Base-by-base conservation (phyloP, 2,888 invertebrate genomes). In the Netelia melanura region DNA sequence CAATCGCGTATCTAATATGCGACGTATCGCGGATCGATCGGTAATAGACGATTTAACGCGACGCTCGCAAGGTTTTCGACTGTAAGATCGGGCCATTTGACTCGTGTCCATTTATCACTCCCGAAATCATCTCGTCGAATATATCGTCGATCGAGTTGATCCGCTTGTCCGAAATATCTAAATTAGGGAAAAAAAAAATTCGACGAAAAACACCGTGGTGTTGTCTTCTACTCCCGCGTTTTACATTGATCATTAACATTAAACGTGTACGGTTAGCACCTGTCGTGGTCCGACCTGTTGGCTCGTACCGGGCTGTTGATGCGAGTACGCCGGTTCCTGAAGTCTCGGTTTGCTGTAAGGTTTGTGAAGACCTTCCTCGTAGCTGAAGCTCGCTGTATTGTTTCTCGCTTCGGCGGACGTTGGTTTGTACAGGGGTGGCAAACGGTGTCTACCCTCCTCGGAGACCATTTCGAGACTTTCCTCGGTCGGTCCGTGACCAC, bases 321-420 rank as follows among this genome's bases (percentile, higher is more conserved):
- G 93, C 64, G 91, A 87, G 17, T 90, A 89, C 25, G 92, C 88
- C 3, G 92, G 92, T 64, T 93, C 93, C 68, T 93, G 93, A 5
- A 94, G 87, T 87, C 93, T 89, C 1, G 93, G 93, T 81, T 94
- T 93, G 81, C 90, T 93, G 87, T 93, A 94, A 0, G 93, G 93
- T 43, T 94, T 94, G 76, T 93, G 93, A 1, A 92, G 91, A 48
- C 91, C 92, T 72, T 93, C 93, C 80, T 93, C 93, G 88, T 93
- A 93, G 76, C 89, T 92, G 78, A 93, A 92, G 67, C 96, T 96
- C 84, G 97, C 97, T 74, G 97, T 97, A 94, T 97, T 97, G 94
- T 97, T 97, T 90, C 97, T 95, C 93, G 97, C 97, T 93, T 97
- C 97, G 72, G 97, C 96, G 94, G 97, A 97, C 92, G 97, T 97